phyloP scores from a whole-genome alignment of 2,113 vertebrate genomes.

The Forbesichthys papilliferus region DNA sequence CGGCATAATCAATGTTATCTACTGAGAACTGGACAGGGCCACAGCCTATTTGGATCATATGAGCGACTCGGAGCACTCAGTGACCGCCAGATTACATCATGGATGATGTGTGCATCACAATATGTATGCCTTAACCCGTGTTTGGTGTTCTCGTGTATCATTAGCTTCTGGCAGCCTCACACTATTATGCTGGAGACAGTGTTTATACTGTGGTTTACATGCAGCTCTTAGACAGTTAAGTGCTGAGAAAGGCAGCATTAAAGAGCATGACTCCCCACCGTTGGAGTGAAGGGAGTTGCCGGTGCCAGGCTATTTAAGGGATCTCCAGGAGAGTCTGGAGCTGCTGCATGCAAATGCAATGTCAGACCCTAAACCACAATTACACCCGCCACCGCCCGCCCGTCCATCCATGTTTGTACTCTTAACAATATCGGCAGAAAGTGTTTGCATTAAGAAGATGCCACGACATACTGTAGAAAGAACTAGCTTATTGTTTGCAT shows the following conservation, averaged over 20 bases:
- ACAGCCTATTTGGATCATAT: too few species aligned
- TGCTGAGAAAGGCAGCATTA: constrained; percentile 54
- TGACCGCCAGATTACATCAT: too few species aligned
- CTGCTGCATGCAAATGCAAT: constrained; percentile 45
- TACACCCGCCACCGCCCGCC: constrained; percentile 15
- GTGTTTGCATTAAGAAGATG: not conserved
- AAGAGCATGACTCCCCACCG: constrained; percentile 47
- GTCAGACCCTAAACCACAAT: constrained; percentile 56
- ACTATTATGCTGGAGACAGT: constrained; percentile 45
- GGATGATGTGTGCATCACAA: too few species aligned
- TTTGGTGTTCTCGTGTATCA: constrained; percentile 40
- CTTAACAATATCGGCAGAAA: constrained; percentile 40
- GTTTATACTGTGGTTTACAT: constrained; percentile 50
- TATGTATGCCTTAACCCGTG: constrained; percentile 8
- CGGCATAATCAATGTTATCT: too few species aligned
- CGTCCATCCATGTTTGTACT: constrained; percentile 17
- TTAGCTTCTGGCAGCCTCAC: constrained; percentile 50
- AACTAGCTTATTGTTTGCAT: too few species aligned
- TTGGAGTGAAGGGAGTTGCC: constrained; percentile 42
- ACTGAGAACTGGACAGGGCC: too few species aligned
- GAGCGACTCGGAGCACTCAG: too few species aligned
- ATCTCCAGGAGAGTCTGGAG: constrained; percentile 49
- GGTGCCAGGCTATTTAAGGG: constrained; percentile 48
- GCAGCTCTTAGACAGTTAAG: constrained; percentile 36
- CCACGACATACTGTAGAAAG: too few species aligned